Evolutionary conservation across 2,797 vertebrate genomes (phyloP).

Genomic region (Coccyzus lansbergi): DNA sequence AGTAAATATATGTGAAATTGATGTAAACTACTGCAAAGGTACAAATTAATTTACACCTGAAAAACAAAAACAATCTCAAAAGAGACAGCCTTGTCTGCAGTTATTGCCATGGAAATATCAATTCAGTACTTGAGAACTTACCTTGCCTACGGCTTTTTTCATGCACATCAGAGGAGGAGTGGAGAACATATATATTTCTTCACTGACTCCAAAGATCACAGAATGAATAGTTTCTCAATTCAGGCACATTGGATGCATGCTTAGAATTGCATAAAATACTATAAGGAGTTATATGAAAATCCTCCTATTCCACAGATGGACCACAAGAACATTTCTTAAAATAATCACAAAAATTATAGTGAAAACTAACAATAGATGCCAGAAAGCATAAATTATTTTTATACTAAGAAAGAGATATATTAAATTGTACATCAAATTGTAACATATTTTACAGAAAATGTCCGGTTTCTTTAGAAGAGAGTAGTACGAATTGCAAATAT

Average conservation of each 20-base stretch:
- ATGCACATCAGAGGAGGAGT: background rate
- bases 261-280: background rate
- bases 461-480: background rate
- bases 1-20: background rate
- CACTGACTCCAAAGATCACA: background rate
- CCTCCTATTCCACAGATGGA: background rate
- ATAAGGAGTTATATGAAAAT: background rate
- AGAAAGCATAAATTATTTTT: background rate
- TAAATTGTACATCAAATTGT: background rate
- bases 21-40: background rate
- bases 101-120: background rate
- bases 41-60: background rate
- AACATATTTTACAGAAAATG: background rate
- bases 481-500: background rate
- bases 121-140: background rate
- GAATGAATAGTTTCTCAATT: background rate
- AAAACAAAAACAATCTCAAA: background rate
- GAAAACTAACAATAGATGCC: background rate
- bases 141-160: background rate
- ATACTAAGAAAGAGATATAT: background rate
- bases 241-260: background rate
- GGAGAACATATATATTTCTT: background rate
- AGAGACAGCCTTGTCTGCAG: background rate
- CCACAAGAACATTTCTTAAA: background rate
- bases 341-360: background rate